Evolutionary conservation across 2,888 invertebrate genomes (phyloP).

Genomic region (Crocallis elinguaria): DNA sequence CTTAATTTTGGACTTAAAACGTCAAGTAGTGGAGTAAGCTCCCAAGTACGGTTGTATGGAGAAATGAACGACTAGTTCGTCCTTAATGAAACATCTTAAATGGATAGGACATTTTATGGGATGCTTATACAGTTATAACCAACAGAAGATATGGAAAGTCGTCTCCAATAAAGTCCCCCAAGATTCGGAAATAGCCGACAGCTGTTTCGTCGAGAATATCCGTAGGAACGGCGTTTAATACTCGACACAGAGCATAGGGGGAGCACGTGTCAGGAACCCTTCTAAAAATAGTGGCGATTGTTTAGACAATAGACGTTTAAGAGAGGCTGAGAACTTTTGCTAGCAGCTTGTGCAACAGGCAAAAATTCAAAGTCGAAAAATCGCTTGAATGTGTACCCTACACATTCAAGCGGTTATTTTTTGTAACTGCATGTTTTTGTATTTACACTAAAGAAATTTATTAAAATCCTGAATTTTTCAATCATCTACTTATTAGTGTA

Average conservation of each 20-base stretch:
- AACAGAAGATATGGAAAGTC: constrained; percentile 41
- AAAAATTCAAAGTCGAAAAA: not conserved
- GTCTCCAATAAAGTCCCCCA: constrained; percentile 61
- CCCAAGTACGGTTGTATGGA: no score
- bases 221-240: constrained; percentile 64
- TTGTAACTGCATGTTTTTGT: no score
- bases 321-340: constrained; percentile 9
- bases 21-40: no score
- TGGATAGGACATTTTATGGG: constrained; percentile 10
- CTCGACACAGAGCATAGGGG: constrained; percentile 49
- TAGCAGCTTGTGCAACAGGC: constrained; percentile 16
- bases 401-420: no score
- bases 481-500: no score
- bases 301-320: constrained; percentile 31
- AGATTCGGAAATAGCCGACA: constrained; percentile 77
- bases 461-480: no score
- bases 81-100: no score
- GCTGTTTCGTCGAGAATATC: constrained; percentile 70
- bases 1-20: no score
- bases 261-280: constrained; percentile 51
- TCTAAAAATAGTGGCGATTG: constrained; percentile 38
- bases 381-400: no score
- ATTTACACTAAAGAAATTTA: no score
- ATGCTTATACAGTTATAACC: constrained; percentile 29
- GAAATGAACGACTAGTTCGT: no score